Evolutionary conservation across 2,113 vertebrate species (phyloP).

Genomic region (Grammomys surdaster): DNA sequence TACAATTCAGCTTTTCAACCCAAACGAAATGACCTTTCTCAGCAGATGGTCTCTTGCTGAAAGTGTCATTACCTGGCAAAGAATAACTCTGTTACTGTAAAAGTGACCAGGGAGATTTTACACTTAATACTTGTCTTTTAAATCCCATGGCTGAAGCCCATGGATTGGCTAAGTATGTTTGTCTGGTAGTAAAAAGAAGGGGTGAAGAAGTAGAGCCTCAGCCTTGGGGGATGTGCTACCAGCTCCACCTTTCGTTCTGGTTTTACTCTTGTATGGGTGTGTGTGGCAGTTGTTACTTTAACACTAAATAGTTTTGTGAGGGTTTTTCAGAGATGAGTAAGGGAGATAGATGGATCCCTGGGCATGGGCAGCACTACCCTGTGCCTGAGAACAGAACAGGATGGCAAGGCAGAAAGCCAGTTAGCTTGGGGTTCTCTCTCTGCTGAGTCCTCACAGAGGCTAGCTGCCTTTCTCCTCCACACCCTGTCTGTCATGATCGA

Average conservation of each 20-base stretch:
- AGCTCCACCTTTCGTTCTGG: conserved; percentile 6
- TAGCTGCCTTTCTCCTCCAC: neutral
- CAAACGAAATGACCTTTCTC: conserved; percentile 82
- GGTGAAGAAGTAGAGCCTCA: neutral
- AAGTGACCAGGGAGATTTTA: conserved; percentile 40
- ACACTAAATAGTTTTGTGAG: neutral
- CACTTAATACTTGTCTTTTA: conserved; percentile 67
- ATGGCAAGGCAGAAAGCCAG: neutral
- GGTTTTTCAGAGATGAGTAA: neutral
- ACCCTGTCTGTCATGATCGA: no score
- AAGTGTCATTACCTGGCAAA: conserved; percentile 69
- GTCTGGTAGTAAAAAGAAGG: neutral
- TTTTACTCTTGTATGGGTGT: conserved; percentile 47
- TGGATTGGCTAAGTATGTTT: conserved; percentile 34
- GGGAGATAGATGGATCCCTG: neutral
- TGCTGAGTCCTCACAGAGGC: no score
- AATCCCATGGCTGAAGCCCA: conserved; percentile 16
- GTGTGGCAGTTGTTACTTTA: neutral
- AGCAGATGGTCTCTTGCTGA: conserved; percentile 78
- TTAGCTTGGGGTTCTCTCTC: neutral
- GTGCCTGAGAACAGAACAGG: neutral
- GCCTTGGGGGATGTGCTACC: neutral
- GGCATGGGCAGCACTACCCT: neutral
- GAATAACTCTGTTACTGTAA: conserved; percentile 68
- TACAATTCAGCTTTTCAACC: conserved; percentile 84